Evolutionary conservation across 2,888 invertebrate species (phyloP).

Genomic region (Strigamia crassipes): DNA sequence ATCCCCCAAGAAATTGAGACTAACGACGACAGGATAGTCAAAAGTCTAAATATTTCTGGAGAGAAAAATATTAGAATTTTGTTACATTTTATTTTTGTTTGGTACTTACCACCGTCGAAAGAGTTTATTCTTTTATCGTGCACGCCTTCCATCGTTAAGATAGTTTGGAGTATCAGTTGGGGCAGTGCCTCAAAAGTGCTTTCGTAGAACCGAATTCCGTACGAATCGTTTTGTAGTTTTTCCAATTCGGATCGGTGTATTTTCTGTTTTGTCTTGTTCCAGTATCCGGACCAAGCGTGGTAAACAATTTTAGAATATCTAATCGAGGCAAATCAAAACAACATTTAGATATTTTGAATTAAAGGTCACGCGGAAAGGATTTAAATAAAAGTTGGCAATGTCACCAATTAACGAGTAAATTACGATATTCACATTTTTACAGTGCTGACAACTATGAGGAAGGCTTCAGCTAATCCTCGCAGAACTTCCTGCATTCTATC

Average conservation of each 20-base stretch:
- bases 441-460: not conserved
- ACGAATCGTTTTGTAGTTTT: not conserved
- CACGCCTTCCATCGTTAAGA: not conserved
- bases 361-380: too few relatives aligned
- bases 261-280: not conserved
- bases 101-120: not conserved
- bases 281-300: not conserved
- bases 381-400: not conserved
- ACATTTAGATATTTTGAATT: not conserved
- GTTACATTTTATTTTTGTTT: not conserved
- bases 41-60: not conserved
- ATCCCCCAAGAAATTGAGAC: slow-evolving; percentile 2
- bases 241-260: not conserved
- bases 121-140: not conserved
- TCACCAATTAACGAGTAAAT: too few relatives aligned
- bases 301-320: not conserved
- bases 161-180: not conserved
- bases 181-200: slow-evolving; percentile 2
- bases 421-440: not conserved
- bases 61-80: not conserved
- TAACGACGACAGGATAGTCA: not conserved
- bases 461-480: not conserved
- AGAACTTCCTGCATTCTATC: slow-evolving; percentile 3
- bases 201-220: not conserved
- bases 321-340: too few relatives aligned